Evolutionary conservation across 2,113 vertebrate species (phyloP), one percentile per base, ranked within the genome.

Genomic region (Pelobates fuscus): DNA sequence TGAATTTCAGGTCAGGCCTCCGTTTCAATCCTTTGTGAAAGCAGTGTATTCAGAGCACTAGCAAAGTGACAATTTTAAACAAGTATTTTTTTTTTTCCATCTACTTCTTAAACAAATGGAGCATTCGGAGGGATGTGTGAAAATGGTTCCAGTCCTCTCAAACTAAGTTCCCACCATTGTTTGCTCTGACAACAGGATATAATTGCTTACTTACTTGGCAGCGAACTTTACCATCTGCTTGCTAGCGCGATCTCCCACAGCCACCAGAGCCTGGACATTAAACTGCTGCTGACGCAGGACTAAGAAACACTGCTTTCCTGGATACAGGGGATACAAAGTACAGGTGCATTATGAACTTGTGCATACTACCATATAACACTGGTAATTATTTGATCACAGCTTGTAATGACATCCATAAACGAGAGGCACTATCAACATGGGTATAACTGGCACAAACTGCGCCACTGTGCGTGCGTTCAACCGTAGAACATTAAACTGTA

Each of bases 161-260:
- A 84, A 82, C 88, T 85, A 84, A 89, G 94, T 98, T 97, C 96
- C 94, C 96, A 98, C 95, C 93, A 98, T 96, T 99, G 96, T 99
- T 92, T 86, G 83, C 84, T 89, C 75, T 89, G 89, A 89, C 87
- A 89, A 94, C 95, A 98, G 96, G 95, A 98, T 89, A 86, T 91
- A 87, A 92, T 92, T 91, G 90, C 82, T 89, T 92, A 96, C 96
- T 98, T 93, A 98, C 97, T 98, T 97, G 91, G 96, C 96, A 81
- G 95, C 93, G 90, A 99, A 98, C 92, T 98, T 98, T 91, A 99
- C 97, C 97, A 99, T 99, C 95, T 99, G 97, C 94, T 97, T 99
- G 94, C 97, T 99, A 73, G 95, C 94, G 89, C 92, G 94, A 79
- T 97, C 95, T 91, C 97, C 96, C 91, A 99, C 96, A 21, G 97